phyloP scores from a whole-genome alignment of 2,797 vertebrate genomes.

The Menidia menidia region DNA sequence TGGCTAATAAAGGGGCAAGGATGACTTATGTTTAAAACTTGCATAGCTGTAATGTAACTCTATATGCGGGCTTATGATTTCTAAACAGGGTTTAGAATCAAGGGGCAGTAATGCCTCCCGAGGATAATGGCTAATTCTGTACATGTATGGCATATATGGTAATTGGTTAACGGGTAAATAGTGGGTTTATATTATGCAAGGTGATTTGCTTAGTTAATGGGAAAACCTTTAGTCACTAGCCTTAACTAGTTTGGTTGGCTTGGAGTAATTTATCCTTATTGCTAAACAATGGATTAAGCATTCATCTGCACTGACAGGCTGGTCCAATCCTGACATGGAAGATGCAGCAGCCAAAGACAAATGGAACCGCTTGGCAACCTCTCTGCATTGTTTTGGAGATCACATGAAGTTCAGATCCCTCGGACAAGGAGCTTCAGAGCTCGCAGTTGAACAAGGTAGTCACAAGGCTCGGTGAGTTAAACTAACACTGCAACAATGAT shows the following conservation, averaged over 20 bases:
- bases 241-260: no score
- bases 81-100: no score
- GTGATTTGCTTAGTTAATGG: no score
- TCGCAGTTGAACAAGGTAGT: slow-evolving; percentile 67
- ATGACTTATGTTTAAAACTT: neutral
- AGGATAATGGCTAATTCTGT: no score
- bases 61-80: no score
- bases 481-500: neutral
- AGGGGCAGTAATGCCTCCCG: no score
- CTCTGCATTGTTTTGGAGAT: slow-evolving; percentile 58
- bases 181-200: no score
- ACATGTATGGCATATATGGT: no score
- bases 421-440: slow-evolving; percentile 43
- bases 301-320: slow-evolving; percentile 20
- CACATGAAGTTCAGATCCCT: slow-evolving; percentile 67
- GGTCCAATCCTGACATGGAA: neutral
- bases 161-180: no score
- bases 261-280: no score
- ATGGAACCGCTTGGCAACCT: slow-evolving; percentile 50
- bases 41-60: no score
- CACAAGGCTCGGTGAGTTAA: neutral
- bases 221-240: no score
- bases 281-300: neutral
- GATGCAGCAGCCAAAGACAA: slow-evolving; percentile 6
- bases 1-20: neutral